Conservation (phyloP, 2,797 vertebrate genomes). For the Amniataba percoides region DNA sequence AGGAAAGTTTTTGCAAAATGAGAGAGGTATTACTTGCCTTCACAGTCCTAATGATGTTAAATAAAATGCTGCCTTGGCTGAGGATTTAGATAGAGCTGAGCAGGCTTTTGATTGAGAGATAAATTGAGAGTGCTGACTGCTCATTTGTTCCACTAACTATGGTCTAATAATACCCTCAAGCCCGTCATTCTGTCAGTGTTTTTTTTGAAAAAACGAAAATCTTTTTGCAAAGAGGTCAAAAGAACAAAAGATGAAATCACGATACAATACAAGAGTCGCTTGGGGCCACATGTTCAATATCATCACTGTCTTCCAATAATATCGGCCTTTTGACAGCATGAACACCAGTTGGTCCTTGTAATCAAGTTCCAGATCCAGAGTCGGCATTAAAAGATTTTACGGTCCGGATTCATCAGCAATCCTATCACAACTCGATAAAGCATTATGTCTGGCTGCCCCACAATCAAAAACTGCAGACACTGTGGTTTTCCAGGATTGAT, state of each 20-base stretch:
- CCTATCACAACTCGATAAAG: slow-evolving; percentile 64
- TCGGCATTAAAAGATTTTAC: slow-evolving; percentile 64
- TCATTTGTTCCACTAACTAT: slow-evolving; percentile 59
- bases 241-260: slow-evolving; percentile 37
- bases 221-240: slow-evolving; percentile 45
- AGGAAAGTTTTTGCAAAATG: slow-evolving; percentile 14
- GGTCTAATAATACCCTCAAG: slow-evolving; percentile 41
- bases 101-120: slow-evolving; percentile 55
- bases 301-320: slow-evolving; percentile 37
- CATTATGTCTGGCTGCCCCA: slow-evolving; percentile 48
- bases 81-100: slow-evolving; percentile 28
- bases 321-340: slow-evolving; percentile 46
- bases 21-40: slow-evolving; percentile 7
- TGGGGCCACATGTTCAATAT: slow-evolving; percentile 24
- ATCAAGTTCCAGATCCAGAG: slow-evolving; percentile 47
- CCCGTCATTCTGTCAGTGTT: slow-evolving; percentile 34
- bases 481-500: slow-evolving; percentile 56
- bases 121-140: slow-evolving; percentile 53
- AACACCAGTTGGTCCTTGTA: slow-evolving; percentile 43
- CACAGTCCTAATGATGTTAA: slow-evolving; percentile 24
- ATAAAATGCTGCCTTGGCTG: slow-evolving; percentile 24
- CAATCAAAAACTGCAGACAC: slow-evolving; percentile 65
- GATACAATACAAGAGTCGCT: slow-evolving; percentile 5
- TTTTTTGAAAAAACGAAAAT: slow-evolving; percentile 14
- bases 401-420: slow-evolving; percentile 60